These are phyloP conservation scores for Chiloscyllium punctatum DNA, from an alignment of 2,797 vertebrate genomes.

Conservation along the genomic window DNA sequence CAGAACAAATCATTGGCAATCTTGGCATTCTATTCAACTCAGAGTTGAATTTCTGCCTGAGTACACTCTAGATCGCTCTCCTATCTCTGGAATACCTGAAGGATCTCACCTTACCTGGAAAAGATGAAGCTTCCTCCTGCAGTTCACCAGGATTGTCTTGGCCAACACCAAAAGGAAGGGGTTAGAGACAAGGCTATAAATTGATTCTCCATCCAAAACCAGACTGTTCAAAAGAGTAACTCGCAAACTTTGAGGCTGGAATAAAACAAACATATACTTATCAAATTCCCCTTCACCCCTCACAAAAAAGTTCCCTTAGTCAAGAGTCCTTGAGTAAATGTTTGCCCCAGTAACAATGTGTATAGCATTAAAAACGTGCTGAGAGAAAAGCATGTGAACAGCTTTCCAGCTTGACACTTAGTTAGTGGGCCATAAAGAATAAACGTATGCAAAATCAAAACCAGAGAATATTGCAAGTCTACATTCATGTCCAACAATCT, in stretches of 20 bases:
- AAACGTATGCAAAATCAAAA: not conserved
- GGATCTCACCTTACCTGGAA: slow-evolving; percentile 65
- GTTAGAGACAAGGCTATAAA: slow-evolving; percentile 75
- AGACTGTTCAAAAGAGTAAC: slow-evolving; percentile 61
- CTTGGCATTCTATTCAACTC: not conserved
- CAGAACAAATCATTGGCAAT: too few species aligned
- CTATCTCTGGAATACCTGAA: not conserved
- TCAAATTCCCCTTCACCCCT: not conserved
- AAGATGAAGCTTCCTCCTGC: slow-evolving; percentile 62
- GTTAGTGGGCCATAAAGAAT: not conserved
- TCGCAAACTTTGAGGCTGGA: slow-evolving; percentile 55
- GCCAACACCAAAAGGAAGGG: slow-evolving; percentile 78
- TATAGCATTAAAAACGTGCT: not conserved
- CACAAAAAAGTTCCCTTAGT: not conserved
- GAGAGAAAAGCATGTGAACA: not conserved
- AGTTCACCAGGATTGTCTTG: slow-evolving; percentile 68
- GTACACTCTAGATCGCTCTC: not conserved
- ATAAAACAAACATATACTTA: slow-evolving; percentile 35
- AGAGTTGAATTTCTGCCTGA: not conserved
- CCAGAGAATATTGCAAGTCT: not conserved
- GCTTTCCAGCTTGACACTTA: not conserved
- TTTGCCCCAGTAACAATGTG: not conserved
- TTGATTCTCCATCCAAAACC: slow-evolving; percentile 79
- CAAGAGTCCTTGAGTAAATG: not conserved
- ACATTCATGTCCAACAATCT: not conserved